Conservation (phyloP, 2,888 invertebrate species). For the Apotomis turbidana region DNA sequence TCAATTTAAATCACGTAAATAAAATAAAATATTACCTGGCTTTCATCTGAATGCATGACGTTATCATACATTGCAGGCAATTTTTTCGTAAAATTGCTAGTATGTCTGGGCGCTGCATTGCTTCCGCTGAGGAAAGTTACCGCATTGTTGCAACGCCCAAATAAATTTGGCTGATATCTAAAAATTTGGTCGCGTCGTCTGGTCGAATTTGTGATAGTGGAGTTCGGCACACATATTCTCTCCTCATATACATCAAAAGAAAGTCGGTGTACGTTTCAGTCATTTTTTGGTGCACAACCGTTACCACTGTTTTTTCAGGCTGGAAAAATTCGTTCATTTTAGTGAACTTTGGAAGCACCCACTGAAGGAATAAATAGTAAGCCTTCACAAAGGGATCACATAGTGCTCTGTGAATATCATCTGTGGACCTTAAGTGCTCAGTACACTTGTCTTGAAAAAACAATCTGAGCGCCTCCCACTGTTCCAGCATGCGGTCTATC, state of each 20-base stretch:
- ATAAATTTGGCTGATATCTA: background rate
- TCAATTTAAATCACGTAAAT: no score
- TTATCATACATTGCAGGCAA: no score
- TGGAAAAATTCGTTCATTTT: background rate
- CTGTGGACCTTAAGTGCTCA: background rate
- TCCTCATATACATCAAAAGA: no score
- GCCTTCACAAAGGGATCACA: background rate
- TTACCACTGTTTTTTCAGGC: background rate
- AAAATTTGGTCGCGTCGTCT: background rate
- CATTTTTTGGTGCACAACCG: no score
- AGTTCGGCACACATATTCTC: no score
- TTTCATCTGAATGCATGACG: no score
- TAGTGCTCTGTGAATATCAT: background rate
- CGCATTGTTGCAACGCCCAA: conserved; percentile 4
- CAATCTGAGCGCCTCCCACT: background rate
- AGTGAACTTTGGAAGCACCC: conserved; percentile 1
- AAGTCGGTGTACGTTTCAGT: no score
- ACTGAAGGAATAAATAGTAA: background rate
- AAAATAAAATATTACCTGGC: no score
- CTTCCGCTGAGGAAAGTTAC: no score
- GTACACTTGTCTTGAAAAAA: background rate
- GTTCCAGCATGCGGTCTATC: background rate
- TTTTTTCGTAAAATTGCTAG: no score
- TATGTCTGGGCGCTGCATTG: no score
- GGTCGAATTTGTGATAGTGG: background rate